phyloP scores from a whole-genome alignment of 2,888 invertebrate genomes.

The Tetranychus piercei region DNA sequence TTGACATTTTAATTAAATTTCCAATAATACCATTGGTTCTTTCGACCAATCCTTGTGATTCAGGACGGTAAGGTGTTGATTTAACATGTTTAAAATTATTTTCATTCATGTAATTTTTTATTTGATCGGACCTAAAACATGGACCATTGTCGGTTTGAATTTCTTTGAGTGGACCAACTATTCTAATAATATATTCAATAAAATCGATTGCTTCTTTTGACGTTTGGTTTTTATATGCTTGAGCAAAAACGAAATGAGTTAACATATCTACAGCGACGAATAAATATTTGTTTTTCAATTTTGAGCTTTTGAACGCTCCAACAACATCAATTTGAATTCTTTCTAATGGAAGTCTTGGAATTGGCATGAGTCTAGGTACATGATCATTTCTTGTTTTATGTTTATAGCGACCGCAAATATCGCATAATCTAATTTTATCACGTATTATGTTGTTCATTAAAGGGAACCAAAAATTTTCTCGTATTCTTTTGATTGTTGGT shows the following conservation, averaged over 20 bases:
- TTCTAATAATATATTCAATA: not conserved
- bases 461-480: not conserved
- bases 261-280: not conserved
- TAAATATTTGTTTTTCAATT: not conserved
- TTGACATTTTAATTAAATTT: too few relatives aligned
- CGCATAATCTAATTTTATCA: not conserved
- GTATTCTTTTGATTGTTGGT: not conserved
- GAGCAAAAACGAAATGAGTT: not conserved
- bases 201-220: not conserved
- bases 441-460: not conserved
- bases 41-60: too few relatives aligned
- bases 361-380: not conserved
- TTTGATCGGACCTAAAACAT: too few relatives aligned
- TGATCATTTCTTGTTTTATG: not conserved
- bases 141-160: too few relatives aligned
- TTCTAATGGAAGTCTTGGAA: not conserved
- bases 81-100: too few relatives aligned
- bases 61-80: too few relatives aligned
- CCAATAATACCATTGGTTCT: too few relatives aligned
- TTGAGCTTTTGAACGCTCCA: not conserved
- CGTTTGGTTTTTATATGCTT: not conserved
- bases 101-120: too few relatives aligned
- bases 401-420: not conserved
- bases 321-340: conserved; percentile 5
- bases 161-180: too few relatives aligned